Evolutionary conservation across 2,888 invertebrate genomes (phyloP).

Genomic region (Druceiella hillmani): DNA sequence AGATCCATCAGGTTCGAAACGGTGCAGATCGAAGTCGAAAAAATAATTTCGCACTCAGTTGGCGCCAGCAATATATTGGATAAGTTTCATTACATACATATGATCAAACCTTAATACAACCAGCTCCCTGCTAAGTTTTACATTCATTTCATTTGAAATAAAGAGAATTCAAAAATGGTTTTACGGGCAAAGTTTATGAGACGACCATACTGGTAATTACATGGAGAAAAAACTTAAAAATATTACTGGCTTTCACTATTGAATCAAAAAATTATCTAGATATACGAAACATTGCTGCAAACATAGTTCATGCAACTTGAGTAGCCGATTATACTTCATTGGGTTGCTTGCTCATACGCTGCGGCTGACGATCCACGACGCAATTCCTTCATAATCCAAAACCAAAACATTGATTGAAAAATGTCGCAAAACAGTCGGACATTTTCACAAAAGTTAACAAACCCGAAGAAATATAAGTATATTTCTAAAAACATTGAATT

Average conservation of each 20-base stretch:
- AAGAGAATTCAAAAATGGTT: conserved; percentile 8
- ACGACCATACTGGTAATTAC: conserved; percentile 10
- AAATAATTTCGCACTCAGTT: conserved; percentile 13
- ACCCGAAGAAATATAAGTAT: conserved; percentile 8
- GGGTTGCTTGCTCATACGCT: conserved; percentile 16
- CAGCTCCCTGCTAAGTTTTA: conserved; percentile 15
- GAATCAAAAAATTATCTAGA: conserved; percentile 4
- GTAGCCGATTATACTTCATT: conserved; percentile 15
- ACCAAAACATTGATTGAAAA: conserved; percentile 11
- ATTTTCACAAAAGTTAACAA: conserved; percentile 12
- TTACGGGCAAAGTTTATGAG: conserved; percentile 11
- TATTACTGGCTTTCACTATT: not conserved
- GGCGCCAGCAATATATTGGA: conserved; percentile 9
- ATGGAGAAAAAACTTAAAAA: conserved; percentile 2
- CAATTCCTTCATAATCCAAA: conserved; percentile 12
- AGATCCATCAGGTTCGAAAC: conserved; percentile 13
- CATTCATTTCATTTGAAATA: conserved; percentile 13
- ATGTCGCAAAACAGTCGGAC: conserved; percentile 10
- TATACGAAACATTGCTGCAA: conserved; percentile 12
- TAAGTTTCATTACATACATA: conserved; percentile 15
- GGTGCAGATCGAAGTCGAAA: conserved; percentile 12
- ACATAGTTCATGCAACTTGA: conserved; percentile 13
- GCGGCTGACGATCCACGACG: conserved; percentile 14
- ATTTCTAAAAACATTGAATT: conserved; percentile 10
- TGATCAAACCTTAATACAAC: conserved; percentile 16